Base-by-base conservation (phyloP, 1,140 invertebrate species). In the Archegozetes longisetosus region DNA sequence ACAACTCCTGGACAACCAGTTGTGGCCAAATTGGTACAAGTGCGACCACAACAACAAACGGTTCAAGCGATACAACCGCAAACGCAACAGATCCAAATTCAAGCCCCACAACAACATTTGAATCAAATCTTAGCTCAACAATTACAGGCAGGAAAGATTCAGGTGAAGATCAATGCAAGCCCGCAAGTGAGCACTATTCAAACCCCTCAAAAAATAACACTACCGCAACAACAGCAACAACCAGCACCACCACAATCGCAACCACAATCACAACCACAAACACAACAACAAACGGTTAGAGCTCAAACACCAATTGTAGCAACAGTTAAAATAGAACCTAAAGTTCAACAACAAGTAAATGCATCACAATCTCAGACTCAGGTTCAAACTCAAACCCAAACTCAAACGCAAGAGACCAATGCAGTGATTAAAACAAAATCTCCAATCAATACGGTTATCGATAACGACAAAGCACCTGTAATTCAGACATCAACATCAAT, bases 1-100 rank as follows among this genome's bases (percentile, higher is more conserved):
- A 63, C 73, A 24, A 55, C 68, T 25, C 70, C 69, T n/a, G 56
- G 62, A 47, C 27, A 25, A 50, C 55, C 64, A 49, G 55, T 64
- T 14, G 48, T 61, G 32, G 49, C 54, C 63, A 51, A 51, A 51
- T 4, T 51, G 4, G 24, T 51, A 22, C 50, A 51, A 51, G n/a
- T 51, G 20, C 6, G 50, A 51, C 24, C 50, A 20, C 50, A 20
- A 26, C 4, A 12, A 20, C 20, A 22, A n/a, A 51, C 6, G 6
- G 17, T 40, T 40, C 32, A 40, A 17, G 6, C 32, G 17, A 40
- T 40, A 40, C 6, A 6, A 40, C 32, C 32, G 32, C 6, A 6
- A 17, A 40, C 32, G 6, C 32, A 40, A 40, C 6, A 9, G 6
- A 9, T 40, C 17, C 32, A 40, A 40, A 9, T 40, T 6, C 32